Evolutionary conservation across 2,888 invertebrate genomes (phyloP), one percentile per base, ranked within the genome.

Genomic region (Caenorhabditis doughertyi): DNA sequence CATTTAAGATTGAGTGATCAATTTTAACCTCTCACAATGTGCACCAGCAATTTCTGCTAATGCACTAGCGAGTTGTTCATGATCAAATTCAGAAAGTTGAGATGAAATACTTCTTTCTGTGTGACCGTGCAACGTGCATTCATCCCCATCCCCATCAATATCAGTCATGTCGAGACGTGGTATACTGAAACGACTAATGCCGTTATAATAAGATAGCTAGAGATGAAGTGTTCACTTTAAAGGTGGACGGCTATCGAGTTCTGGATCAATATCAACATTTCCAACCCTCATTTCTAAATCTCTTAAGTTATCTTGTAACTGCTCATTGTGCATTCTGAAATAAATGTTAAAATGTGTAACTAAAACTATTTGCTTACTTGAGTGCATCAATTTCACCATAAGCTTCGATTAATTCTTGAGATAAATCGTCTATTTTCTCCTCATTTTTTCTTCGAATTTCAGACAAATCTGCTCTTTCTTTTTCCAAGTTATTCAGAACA

Each of bases 251-350:
- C 21, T 35, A 23, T 71, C 29, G 27, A 18, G 49, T 3, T 65
- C 74, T 1, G 55, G 18, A 5, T 65, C 47, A 13, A 67, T 32
- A 23, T 51, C 27, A 2, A 65, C 13, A 25, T 70, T 21, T 18
- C 65, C 71, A n/a, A 74, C 42, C 11, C 68, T 13, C 0, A 2
- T 9, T 21, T 79, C 64, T 5, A 79, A 25, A 7, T 83, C 79
- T 9, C 25, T 13, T n/a, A 83, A 18, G 9, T 51, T 42, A 13
- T 83, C 68, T 44, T 71, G 62, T 21, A 83, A 21, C n/a, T 42
- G 27, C 18, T 83, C 79, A 55, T 83, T 83, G 18, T 83, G 51
- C 70, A 80, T 76, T 80, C 83, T 83, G 72, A 83, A 74, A 70
- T 42, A 42, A 27, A 1, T 16, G 16, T 42, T 42, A 16, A 42